Evolutionary conservation across 2,113 vertebrate genomes (phyloP), one percentile per base, ranked within the genome.

Genomic region (Ictidomys tridecemlineatus): DNA sequence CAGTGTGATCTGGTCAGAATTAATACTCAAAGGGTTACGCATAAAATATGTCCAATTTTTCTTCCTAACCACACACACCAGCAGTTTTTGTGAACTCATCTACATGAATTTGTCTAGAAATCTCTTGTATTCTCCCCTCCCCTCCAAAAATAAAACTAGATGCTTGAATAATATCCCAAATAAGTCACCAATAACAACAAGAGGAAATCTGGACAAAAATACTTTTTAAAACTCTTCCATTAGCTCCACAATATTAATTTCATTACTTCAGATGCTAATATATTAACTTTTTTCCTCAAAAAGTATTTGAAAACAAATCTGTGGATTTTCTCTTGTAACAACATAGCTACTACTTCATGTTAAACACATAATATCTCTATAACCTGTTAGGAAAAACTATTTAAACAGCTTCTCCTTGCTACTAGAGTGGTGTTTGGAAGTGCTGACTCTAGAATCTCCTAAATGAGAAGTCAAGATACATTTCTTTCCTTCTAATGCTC

Each of bases 1-100:
- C 94, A 94, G 94, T 97, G 88, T 97, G 98, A 98, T 93, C 58
- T 78, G 95, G 95, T 98, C 97, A 98, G 96, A 98, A 98, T 96
- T 98, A 98, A 98, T 98, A 97, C 93, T 98, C 63, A 77, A 95
- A 96, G 93, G 73, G 95, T 89, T 95, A 92, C 32, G 89, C 58
- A 98, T 11, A 98, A 97, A 91, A 92, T 53, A 97, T 9, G 17
- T 77, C 78, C 90, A 98, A 92, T 92, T 94, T n/a, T 95, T 96
- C 86, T 94, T 98, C n/a, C 95, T 97, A 97, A 91, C 8, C 92
- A 58, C 70, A 85, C 82, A 95, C 20, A 95, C 84, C 83, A 97
- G 78, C 63, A 96, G 77, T 94, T 95, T 45, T 91, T 96, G 90
- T 97, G 86, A 93, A 90, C n/a, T 58, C 22, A 97, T 94, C 79